Evolutionary conservation across 2,113 vertebrate genomes (phyloP), one percentile per base, ranked within the genome.

Genomic region (Hippopotamus amphibius): DNA sequence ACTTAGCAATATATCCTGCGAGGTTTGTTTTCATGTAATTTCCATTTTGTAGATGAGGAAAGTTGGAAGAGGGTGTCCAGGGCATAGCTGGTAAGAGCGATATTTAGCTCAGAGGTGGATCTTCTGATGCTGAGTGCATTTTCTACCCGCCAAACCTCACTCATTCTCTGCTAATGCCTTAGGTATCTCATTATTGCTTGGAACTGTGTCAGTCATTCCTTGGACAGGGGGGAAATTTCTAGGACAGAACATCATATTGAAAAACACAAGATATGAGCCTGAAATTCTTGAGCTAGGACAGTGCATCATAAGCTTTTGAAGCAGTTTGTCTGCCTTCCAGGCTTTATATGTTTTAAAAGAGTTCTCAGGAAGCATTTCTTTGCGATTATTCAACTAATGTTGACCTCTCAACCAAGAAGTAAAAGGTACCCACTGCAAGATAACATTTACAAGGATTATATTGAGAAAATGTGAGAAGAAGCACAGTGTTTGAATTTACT

Each of bases 251-350:
- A 53, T 53, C 50, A 37, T 82, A 46, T 30, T 48, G 17, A 85
- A 63, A 95, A 93, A 66, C 37, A n/a, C 5, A 95, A 61, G 30
- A 94, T 0, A 46, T 33, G 33, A 63, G 8, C 13, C 50, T 86
- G 63, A 86, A 93, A 91, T 80, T 79, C 26, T 63, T 43, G 50
- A 95, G 7, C 33, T 55, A 63, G 85, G 16, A 82, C 33, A 83
- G 12, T 24, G 1, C 66, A 84, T 24, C 48, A 77, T 12, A 43
- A 50, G 41, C 21, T 92, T 76, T 74, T 63, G 33, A 79, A 68
- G 90, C 53, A 79, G 19, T 46, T 12, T 10, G 3, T 16, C 30
- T 68, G 26, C 26, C 11, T 88, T 88, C 26, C 71, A 81, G n/a
- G 24, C 4, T 87, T 77, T 92, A n/a, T 63, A 1, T 93, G 21